phyloP scores from a whole-genome alignment of 1,140 invertebrate genomes.

The Cryptotermes secundus region DNA sequence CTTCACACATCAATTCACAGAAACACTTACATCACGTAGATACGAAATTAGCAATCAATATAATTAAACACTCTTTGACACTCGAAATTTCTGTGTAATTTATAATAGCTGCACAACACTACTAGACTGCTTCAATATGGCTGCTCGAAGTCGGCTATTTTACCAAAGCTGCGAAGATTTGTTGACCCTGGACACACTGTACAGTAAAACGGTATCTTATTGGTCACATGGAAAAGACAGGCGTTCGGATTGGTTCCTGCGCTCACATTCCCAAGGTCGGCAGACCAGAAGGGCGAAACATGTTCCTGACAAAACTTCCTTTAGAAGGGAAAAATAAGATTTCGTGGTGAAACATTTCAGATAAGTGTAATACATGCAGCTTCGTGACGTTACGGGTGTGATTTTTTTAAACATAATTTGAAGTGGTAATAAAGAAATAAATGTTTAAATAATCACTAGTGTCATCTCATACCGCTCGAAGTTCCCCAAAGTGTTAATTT shows the following conservation, averaged over 20 bases:
- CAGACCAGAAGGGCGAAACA: conserved; percentile 31
- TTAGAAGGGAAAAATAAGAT: background rate
- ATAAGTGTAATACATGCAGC: background rate
- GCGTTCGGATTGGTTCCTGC: conserved; percentile 18
- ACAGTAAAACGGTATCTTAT: conserved; percentile 31
- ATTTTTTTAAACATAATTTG: too few species aligned
- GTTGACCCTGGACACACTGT: conserved; percentile 28
- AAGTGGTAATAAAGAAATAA: too few species aligned
- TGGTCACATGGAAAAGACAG: conserved; percentile 4
- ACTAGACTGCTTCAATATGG: conserved; percentile 30
- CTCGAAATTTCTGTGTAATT: background rate
- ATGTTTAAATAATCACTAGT: too few species aligned
- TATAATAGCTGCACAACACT: conserved; percentile 29
- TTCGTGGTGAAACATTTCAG: background rate
- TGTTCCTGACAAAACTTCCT: conserved; percentile 22
- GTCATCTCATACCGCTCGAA: too few species aligned
- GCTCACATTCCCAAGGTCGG: conserved; percentile 30
- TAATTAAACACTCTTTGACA: conserved; percentile 21
- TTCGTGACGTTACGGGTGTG: too few species aligned
- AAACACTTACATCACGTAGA: background rate
- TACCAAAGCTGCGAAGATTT: conserved; percentile 31
- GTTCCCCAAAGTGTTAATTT: too few species aligned
- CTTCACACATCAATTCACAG: background rate
- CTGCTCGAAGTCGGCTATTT: conserved; percentile 30
- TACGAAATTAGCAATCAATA: background rate